phyloP scores from a whole-genome alignment of 2,797 vertebrate genomes.

The Sorex maritimensis region DNA sequence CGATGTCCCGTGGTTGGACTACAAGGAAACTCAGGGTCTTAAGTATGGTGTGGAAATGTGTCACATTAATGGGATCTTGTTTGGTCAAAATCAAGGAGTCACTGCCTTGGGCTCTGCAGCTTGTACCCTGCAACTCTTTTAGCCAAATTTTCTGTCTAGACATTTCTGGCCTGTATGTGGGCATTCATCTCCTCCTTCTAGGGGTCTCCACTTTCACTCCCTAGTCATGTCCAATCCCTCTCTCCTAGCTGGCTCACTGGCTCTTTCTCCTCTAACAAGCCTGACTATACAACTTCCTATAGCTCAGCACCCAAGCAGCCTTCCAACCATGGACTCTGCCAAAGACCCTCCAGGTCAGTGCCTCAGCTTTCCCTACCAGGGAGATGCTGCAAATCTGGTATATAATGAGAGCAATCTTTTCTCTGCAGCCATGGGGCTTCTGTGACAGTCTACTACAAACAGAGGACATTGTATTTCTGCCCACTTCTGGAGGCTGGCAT shows the following conservation, averaged over 20 bases:
- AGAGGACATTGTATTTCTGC: background rate
- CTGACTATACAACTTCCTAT: background rate
- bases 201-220: background rate
- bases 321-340: background rate
- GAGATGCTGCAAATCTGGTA: background rate
- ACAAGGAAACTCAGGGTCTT: background rate
- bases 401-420: background rate
- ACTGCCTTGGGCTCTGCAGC: background rate
- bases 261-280: background rate
- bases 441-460: background rate
- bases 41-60: background rate
- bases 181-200: background rate
- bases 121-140: background rate
- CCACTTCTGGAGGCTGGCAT: background rate
- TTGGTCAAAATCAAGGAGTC: background rate
- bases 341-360: background rate
- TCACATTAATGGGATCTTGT: background rate
- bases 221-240: background rate
- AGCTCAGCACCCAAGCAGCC: background rate
- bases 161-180: background rate
- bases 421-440: background rate
- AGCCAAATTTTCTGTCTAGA: background rate
- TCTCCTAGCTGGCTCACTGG: background rate
- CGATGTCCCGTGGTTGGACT: background rate
- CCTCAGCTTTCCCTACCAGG: background rate